A percentile compares a stretch with the other conserved stretches of the same genome.
These are phyloP conservation scores for Phenacoccus solenopsis DNA, from an alignment of 1,140 invertebrate species.

Conservation along the genomic window DNA sequence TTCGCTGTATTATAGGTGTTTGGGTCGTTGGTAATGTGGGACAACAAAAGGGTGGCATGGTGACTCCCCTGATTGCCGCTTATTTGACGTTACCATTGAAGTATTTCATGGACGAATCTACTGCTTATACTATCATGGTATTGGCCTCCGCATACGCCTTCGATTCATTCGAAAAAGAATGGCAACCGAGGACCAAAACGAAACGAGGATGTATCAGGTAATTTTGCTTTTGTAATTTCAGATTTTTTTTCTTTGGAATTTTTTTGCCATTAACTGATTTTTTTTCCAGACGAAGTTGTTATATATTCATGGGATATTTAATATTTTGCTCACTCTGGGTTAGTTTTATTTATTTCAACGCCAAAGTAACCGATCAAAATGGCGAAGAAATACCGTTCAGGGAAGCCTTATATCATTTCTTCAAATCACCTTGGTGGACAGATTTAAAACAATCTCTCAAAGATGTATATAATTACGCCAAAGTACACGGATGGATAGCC, in stretches of 20 bases:
- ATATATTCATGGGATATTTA: slow-evolving; percentile 43
- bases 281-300: slow-evolving; percentile 34
- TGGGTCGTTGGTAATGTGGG: slow-evolving; percentile 85
- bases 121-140: slow-evolving; percentile 51
- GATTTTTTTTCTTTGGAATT: neutral
- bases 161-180: slow-evolving; percentile 59
- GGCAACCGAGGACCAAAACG: slow-evolving; percentile 49
- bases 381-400: slow-evolving; percentile 76
- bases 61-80: slow-evolving; percentile 52
- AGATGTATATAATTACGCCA: slow-evolving; percentile 60
- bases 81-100: slow-evolving; percentile 37
- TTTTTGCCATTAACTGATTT: too few species aligned
- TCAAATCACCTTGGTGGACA: slow-evolving; percentile 69
- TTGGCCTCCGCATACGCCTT: slow-evolving; percentile 49
- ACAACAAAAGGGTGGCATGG: slow-evolving; percentile 53
- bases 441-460: slow-evolving; percentile 53
- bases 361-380: slow-evolving; percentile 67
- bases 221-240: slow-evolving; percentile 23
- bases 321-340: slow-evolving; percentile 61
- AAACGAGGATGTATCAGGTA: slow-evolving; percentile 37
- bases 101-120: slow-evolving; percentile 45
- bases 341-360: slow-evolving; percentile 80
- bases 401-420: slow-evolving; percentile 78
- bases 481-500: slow-evolving; percentile 61
- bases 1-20: slow-evolving; percentile 47